phyloP scores from a whole-genome alignment of 2,797 vertebrate species.

The Pagetopsis macropterus region DNA sequence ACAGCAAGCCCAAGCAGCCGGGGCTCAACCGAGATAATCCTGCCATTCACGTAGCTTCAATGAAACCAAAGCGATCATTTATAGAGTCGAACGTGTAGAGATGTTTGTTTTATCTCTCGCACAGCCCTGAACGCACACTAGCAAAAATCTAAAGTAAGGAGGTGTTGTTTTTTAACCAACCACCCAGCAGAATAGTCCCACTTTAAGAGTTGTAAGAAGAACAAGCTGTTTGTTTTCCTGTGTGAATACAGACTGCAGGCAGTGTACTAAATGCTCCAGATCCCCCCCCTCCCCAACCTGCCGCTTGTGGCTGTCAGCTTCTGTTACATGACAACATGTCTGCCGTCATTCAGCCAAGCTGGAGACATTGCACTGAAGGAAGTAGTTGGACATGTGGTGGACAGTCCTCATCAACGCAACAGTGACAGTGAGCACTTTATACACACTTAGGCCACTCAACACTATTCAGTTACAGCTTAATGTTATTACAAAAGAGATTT shows the following conservation, averaged over 20 bases:
- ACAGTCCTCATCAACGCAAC: conserved; percentile 73
- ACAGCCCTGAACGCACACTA: conserved; percentile 50
- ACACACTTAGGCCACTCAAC: conserved; percentile 83
- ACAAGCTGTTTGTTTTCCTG: conserved; percentile 50
- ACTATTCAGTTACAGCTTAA: conserved; percentile 62
- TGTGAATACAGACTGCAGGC: conserved; percentile 46
- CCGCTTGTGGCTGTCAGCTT: conserved; percentile 66
- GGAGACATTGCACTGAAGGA: conserved; percentile 90
- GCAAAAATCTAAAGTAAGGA: conserved; percentile 35
- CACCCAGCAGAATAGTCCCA: conserved; percentile 29
- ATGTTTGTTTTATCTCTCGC: conserved; percentile 33
- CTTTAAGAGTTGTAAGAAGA: conserved; percentile 45
- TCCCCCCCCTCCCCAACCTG: conserved; percentile 55
- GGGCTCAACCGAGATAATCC: conserved; percentile 83
- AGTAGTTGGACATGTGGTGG: conserved; percentile 73
- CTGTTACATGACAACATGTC: conserved; percentile 82
- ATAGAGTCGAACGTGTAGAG: conserved; percentile 96
- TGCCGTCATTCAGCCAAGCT: conserved; percentile 83
- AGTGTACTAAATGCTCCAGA: conserved; percentile 45
- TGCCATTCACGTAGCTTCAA: conserved; percentile 83
- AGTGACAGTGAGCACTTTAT: conserved; percentile 89
- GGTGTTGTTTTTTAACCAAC: conserved; percentile 21
- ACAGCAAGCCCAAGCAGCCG: conserved; percentile 83
- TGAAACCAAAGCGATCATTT: conserved; percentile 98
- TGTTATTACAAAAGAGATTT: conserved; percentile 55